Conservation (phyloP, 2,797 vertebrate genomes). For the Sparus aurata region DNA sequence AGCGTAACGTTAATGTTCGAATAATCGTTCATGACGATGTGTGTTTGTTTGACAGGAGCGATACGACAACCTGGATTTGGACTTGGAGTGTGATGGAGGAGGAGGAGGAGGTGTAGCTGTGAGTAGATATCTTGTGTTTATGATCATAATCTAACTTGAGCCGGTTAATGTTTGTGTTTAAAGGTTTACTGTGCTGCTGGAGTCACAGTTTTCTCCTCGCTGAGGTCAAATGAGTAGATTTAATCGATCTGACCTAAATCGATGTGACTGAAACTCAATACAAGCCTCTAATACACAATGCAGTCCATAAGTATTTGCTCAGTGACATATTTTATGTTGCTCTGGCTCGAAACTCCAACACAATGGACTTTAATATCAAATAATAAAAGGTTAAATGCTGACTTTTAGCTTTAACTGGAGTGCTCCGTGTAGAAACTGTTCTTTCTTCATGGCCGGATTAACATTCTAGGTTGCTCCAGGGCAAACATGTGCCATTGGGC, state of each 20-base stretch:
- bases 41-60: constrained; percentile 65
- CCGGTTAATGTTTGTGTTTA: not conserved
- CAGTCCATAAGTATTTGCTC: too few relatives aligned
- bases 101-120: constrained; percentile 55
- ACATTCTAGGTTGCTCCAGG: not conserved
- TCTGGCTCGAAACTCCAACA: too few relatives aligned
- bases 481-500: not conserved
- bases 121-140: constrained; percentile 30
- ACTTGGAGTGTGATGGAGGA: constrained; percentile 71
- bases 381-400: not conserved
- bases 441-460: not conserved
- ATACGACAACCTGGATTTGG: constrained; percentile 64
- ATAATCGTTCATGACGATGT: not conserved
- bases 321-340: not conserved
- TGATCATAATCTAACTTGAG: not conserved
- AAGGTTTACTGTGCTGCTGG: not conserved
- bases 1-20: not conserved
- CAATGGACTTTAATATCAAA: not conserved
- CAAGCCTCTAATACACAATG: not conserved
- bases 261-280: not conserved
- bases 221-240: not conserved
- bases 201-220: not conserved
- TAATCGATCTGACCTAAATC: not conserved
- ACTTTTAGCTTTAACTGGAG: not conserved
- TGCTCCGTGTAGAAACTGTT: not conserved